These are phyloP conservation scores for Heliconius congener DNA, from an alignment of 1,140 invertebrate species.

Conservation along the genomic window DNA sequence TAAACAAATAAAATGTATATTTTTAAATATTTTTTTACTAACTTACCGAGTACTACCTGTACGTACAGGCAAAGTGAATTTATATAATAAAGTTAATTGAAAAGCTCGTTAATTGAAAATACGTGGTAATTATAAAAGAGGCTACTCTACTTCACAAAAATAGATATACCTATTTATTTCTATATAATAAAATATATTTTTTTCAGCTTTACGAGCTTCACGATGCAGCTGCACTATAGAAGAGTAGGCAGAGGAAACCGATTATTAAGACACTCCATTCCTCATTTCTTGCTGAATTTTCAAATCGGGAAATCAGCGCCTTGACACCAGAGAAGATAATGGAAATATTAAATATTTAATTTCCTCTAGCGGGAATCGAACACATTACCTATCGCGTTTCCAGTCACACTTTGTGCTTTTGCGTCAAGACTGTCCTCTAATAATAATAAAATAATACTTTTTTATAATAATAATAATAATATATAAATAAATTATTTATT, in stretches of 20 bases:
- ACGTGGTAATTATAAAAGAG: background rate
- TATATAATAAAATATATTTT: background rate
- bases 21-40: background rate
- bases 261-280: no score
- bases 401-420: no score
- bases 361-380: background rate
- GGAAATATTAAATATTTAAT: background rate
- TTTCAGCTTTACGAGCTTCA: background rate
- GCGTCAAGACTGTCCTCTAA: background rate
- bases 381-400: no score
- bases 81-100: slow-evolving; percentile 1
- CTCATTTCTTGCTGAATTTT: no score
- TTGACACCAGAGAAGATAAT: no score
- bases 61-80: background rate
- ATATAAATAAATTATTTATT: background rate
- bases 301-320: no score
- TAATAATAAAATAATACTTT: background rate
- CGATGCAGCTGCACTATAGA: background rate
- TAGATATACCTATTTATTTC: background rate
- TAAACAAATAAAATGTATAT: background rate
- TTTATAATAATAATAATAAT: background rate
- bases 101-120: slow-evolving; percentile 6
- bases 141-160: background rate
- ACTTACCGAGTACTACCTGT: background rate
- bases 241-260: background rate